Percentiles rank a stretch among this genome's conserved stretches.
phyloP scores from a whole-genome alignment of 2,888 invertebrate genomes.

The Ornithoptera alexandrae region DNA sequence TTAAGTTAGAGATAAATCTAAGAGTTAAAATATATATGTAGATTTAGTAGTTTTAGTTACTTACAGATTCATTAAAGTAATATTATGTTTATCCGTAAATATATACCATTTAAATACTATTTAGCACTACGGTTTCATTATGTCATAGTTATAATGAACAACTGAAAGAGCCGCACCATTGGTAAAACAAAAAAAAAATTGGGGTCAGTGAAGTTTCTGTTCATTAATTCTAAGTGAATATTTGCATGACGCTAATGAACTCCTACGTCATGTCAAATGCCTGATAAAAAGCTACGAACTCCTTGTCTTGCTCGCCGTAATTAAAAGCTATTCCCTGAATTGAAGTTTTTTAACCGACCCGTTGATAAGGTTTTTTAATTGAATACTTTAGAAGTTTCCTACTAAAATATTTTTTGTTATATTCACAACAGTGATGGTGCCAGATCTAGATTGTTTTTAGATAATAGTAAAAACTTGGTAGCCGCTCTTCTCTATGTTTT shows the following conservation, averaged over 20 bases:
- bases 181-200: slow-evolving; percentile 37
- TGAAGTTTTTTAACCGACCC: not conserved
- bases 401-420: not conserved
- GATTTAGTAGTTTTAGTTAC: too few species aligned
- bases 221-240: slow-evolving; percentile 63
- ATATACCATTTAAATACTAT: not conserved
- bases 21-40: too few species aligned
- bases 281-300: slow-evolving; percentile 57
- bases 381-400: not conserved
- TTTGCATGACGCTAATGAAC: slow-evolving; percentile 67
- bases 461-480: not conserved
- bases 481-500: not conserved
- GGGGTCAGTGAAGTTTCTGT: slow-evolving; percentile 55
- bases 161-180: not conserved
- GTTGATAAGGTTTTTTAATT: slow-evolving; percentile 14
- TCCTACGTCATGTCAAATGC: slow-evolving; percentile 49
- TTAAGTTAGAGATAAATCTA: too few species aligned
- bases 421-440: not conserved
- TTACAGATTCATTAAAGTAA: too few species aligned
- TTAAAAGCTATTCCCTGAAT: slow-evolving; percentile 46
- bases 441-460: not conserved
- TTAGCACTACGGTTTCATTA: not conserved
- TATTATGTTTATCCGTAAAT: too few species aligned
- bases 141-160: not conserved
- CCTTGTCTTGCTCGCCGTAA: slow-evolving; percentile 56